Evolutionary conservation across 2,113 vertebrate species (phyloP), one percentile per base, ranked within the genome.

Genomic region (Microcebus tavaratra): DNA sequence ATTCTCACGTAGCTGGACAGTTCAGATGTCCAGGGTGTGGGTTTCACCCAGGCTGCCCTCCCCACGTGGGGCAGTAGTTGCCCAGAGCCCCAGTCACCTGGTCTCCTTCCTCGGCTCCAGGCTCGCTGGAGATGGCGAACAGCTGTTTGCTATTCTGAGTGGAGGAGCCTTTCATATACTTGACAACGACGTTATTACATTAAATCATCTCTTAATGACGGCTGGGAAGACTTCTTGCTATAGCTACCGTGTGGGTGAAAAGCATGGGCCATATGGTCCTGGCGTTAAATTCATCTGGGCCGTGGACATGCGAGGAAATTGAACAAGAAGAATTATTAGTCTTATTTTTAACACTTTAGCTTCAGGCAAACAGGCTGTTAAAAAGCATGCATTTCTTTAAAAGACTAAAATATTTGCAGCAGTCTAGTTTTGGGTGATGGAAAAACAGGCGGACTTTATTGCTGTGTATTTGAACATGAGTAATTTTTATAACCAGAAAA

Each of bases 121-220:
- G 72, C 88, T 94, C 10, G 0, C 78, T 85, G 87, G 90, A 93
- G 90, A 96, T 27, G 31, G 42, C 13, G 87, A 96, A 94, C 97
- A 97, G 96, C 97, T 97, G 97, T 97, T 98, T 96, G 97, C 97
- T 95, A 92, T 97, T 97, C 81, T 1, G 65, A 86, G 61, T 48
- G n/a, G 80, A 95, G 82, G 65, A 97, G 94, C 42, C 84, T 96
- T 97, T 96, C 94, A 92, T 91, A 96, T 53, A 94, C 81, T 96
- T 95, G 95, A 96, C 6, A 67, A 96, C 92, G 25, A 61, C 8
- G 25, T 59, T 57, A 57, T 57, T 21, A 36, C 95, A 95, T 91
- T 96, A 97, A 97, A 97, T 96, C 95, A 97, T 86, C 90, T 94
- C 94, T 92, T 97, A 95, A 95, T 97, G 97, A 96, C 53, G 90